Conservation (phyloP, 2,797 vertebrate species). For the Ambastaia sidthimunki region DNA sequence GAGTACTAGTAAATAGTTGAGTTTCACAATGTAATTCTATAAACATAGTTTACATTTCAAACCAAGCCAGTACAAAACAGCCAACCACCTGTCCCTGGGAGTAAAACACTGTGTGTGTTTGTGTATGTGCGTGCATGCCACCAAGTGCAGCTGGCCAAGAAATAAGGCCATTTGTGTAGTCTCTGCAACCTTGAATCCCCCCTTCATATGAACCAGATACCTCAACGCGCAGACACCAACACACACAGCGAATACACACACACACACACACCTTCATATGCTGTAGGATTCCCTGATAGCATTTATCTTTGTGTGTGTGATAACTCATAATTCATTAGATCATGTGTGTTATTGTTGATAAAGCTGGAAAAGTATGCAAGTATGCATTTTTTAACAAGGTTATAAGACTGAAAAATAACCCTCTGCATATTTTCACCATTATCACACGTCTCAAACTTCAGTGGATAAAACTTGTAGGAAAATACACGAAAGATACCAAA, state of each 20-base stretch:
- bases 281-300: background rate
- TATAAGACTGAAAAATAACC: conserved; percentile 3
- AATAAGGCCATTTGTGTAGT: conserved; percentile 43
- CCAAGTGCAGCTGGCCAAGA: conserved; percentile 29
- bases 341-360: conserved; percentile 11
- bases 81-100: conserved; percentile 15
- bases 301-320: background rate
- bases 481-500: conserved; percentile 8
- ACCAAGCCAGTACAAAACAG: conserved; percentile 23
- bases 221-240: background rate
- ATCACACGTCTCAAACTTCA: conserved; percentile 5
- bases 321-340: conserved; percentile 3
- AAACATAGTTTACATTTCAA: conserved; percentile 36
- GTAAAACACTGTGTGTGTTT: conserved; percentile 13
- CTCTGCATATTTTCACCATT: conserved; percentile 41
- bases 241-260: too few species aligned
- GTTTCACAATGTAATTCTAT: conserved; percentile 27
- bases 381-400: conserved; percentile 19
- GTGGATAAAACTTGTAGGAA: background rate
- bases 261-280: background rate
- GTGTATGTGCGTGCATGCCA: conserved; percentile 6
- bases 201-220: background rate
- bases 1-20: conserved; percentile 2
- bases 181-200: conserved; percentile 30
- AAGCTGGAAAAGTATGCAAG: background rate